Percentiles rank a stretch among this genome's conserved stretches.
phyloP scores from a whole-genome alignment of 2,888 invertebrate species.

The Andrena minutula region DNA sequence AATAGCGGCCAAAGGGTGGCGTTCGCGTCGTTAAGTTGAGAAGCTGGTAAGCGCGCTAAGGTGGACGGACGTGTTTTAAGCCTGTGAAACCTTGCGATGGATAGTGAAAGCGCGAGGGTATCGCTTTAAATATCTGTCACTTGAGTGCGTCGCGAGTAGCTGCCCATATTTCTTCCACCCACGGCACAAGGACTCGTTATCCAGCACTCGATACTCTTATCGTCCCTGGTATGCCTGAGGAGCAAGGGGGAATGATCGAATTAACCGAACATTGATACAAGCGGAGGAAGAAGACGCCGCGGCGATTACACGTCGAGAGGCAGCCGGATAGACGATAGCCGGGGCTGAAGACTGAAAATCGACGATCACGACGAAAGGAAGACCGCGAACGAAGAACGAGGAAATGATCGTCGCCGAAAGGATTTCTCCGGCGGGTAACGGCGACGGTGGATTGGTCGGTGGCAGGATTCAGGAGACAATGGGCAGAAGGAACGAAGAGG shows the following conservation, averaged over 20 bases:
- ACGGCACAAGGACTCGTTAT: constrained; percentile 4
- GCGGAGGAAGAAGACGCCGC: constrained; percentile 62
- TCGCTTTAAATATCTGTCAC: background rate
- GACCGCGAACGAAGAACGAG: constrained; percentile 47
- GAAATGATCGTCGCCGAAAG: constrained; percentile 73
- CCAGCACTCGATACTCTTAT: constrained; percentile 9
- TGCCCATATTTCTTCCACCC: background rate
- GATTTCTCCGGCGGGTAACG: constrained; percentile 64
- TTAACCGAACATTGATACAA: constrained; percentile 75
- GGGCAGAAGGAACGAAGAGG: constrained; percentile 69
- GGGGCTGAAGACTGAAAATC: constrained; percentile 60
- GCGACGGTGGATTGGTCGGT: constrained; percentile 66
- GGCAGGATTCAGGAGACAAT: constrained; percentile 72
- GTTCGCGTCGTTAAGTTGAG: background rate
- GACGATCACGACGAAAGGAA: constrained; percentile 39
- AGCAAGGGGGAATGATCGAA: constrained; percentile 72
- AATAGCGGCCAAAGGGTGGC: background rate
- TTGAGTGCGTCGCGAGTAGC: background rate
- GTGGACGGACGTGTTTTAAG: background rate
- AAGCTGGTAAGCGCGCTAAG: background rate
- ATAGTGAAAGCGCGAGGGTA: no score
- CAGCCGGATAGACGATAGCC: constrained; percentile 48
- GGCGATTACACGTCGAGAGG: constrained; percentile 60
- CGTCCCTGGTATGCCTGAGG: background rate
- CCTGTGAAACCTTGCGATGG: no score